Conservation (phyloP, 2,797 vertebrate species). For the Oreortyx pictus region DNA sequence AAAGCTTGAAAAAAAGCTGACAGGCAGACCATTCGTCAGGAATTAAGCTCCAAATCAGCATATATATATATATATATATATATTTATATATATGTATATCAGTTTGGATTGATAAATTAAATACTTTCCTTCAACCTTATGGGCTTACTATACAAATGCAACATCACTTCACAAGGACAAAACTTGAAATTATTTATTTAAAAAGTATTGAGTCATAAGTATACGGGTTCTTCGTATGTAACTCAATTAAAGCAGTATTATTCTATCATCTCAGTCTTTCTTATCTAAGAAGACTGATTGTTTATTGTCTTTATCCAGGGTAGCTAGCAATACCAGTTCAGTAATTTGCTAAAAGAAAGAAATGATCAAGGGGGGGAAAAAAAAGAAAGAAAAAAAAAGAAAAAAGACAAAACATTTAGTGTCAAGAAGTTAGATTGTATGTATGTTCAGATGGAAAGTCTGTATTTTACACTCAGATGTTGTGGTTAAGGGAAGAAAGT, state of each 20-base stretch:
- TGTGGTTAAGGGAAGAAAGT: background rate
- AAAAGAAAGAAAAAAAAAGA: background rate
- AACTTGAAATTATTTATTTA: background rate
- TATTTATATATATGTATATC: too few relatives aligned
- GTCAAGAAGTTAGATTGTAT: background rate
- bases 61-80: background rate
- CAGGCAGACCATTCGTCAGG: background rate
- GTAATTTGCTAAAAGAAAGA: background rate
- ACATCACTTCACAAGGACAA: background rate
- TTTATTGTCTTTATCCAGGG: background rate
- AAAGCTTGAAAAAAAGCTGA: background rate
- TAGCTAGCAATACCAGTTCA: background rate
- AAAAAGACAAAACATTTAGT: background rate
- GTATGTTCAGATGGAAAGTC: background rate
- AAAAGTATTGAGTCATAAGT: background rate
- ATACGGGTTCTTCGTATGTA: fast-evolving
- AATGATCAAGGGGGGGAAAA: background rate
- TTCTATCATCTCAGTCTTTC: background rate
- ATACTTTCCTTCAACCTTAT: background rate
- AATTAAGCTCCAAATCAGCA: background rate
- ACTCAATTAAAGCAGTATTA: background rate
- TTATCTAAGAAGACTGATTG: fast-evolving
- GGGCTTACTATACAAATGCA: background rate
- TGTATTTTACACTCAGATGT: background rate
- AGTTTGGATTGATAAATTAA: background rate